Percentiles rank a stretch among this genome's conserved stretches.
Conservation (phyloP, 2,113 vertebrate genomes). For the Xenopus tropicalis region UCB_Xtro_10.0 CM004451.2:59700501-59701000, state of each 20-base stretch:
- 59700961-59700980: too few species aligned
- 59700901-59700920: neutral
- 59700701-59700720: conserved; percentile 12
- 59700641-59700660: too few species aligned
- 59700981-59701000: neutral
- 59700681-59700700: conserved; percentile 24
- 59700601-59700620: too few species aligned
- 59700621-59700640: too few species aligned
- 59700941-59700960: too few species aligned
- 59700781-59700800: conserved; percentile 32
- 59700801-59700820: conserved; percentile 32
- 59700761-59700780: conserved; percentile 25
- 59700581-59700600: too few species aligned
- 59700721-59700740: conserved; percentile 8
- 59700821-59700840: conserved; percentile 19
- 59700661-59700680: neutral
- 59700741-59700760: conserved; percentile 26
- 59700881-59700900: neutral
- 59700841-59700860: neutral
- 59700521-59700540: too few species aligned
- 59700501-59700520: too few species aligned
- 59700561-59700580: too few species aligned
- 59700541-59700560: too few species aligned
- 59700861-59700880: neutral
- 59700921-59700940: too few species aligned